Percentiles rank a stretch among this genome's conserved stretches.
Conservation (phyloP, 2,888 invertebrate species). For the Lithodes maja region DNA sequence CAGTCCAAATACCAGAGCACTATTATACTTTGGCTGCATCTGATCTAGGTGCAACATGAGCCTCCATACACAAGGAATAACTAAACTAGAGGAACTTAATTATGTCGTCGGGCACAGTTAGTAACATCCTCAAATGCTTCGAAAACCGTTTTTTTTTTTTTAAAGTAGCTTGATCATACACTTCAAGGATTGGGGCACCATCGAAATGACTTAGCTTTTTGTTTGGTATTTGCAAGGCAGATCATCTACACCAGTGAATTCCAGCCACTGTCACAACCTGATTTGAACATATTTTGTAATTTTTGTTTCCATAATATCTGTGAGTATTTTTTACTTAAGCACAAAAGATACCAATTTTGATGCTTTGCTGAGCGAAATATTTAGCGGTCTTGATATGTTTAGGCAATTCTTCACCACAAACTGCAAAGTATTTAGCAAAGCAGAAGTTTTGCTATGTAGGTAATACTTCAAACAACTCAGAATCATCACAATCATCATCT, state of each 20-base stretch:
- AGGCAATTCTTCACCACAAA: slow-evolving; percentile 16
- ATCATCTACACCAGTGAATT: slow-evolving; percentile 40
- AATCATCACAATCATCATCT: neutral
- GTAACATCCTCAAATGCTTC: slow-evolving; percentile 18
- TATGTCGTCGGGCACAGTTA: slow-evolving; percentile 17
- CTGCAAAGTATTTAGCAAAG: slow-evolving; percentile 28
- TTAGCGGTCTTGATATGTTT: neutral
- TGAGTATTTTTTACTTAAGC: neutral
- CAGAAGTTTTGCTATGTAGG: slow-evolving; percentile 15
- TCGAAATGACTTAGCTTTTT: slow-evolving; percentile 7
- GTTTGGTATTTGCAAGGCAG: slow-evolving; percentile 7
- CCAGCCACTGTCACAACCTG: slow-evolving; percentile 5
- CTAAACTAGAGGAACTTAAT: slow-evolving; percentile 28
- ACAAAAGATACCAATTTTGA: slow-evolving; percentile 17
- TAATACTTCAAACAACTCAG: slow-evolving; percentile 18
- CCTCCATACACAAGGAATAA: slow-evolving; percentile 24
- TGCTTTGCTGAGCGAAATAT: neutral
- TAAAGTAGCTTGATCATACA: slow-evolving; percentile 19
- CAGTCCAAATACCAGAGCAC: slow-evolving; percentile 31
- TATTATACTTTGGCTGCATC: slow-evolving; percentile 30
- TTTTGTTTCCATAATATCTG: slow-evolving; percentile 5
- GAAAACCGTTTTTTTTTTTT: neutral
- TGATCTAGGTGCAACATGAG: slow-evolving; percentile 26
- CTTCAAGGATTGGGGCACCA: slow-evolving; percentile 22
- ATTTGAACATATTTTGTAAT: neutral